Base-by-base conservation (phyloP, 1,140 invertebrate genomes). In the Conus ventricosus region DNA sequence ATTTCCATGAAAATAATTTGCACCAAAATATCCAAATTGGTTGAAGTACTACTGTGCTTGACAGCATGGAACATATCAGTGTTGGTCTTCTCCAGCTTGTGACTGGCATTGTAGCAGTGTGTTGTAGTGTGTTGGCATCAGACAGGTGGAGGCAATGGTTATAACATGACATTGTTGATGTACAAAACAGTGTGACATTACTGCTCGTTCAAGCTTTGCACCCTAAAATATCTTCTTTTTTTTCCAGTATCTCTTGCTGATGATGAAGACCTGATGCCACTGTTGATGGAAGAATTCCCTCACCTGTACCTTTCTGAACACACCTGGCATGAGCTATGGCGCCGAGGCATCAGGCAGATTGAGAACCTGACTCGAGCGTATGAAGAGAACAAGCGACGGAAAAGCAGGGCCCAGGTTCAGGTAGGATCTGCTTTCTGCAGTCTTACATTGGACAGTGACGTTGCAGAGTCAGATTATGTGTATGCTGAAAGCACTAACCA, bases 321-420 rank as follows among this genome's bases (percentile, higher is more conserved):
- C 88, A 95, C 94, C 5, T 93, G 95, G 92, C 95, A 95, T 90
- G 93, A 95, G 78, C 87, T 95, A 55, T 95, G 94, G 94, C 88
- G 93, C 17, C 92, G 93, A 85, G 92, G 93, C 67, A 83, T 94
- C 15, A 89, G 87, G n/a, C 95, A 95, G 89, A 93, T 95, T 53
- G 95, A 95, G 83, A 91, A 92, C 67, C 88, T 95, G n/a, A 94
- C 93, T 2, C 85, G 92, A 23, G 92, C 93, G 8, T 92, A 94
- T 85, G 91, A 93, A 78, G 94, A 94, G 27, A 92, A 92, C 53
- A 90, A 93, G 81, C 87, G 92, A 17, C 95, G 93, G 85, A 95
- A 94, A 87, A 94, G 91, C 67, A 92, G 90, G 76, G 93, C 93
- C n/a, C 93, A 94, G 82, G 53, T 54, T 81, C 80, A 81, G 80